A percentile compares a stretch with the other conserved stretches of the same genome.
phyloP scores from a whole-genome alignment of 2,888 invertebrate genomes.

The Orthonevra nobilis region DNA sequence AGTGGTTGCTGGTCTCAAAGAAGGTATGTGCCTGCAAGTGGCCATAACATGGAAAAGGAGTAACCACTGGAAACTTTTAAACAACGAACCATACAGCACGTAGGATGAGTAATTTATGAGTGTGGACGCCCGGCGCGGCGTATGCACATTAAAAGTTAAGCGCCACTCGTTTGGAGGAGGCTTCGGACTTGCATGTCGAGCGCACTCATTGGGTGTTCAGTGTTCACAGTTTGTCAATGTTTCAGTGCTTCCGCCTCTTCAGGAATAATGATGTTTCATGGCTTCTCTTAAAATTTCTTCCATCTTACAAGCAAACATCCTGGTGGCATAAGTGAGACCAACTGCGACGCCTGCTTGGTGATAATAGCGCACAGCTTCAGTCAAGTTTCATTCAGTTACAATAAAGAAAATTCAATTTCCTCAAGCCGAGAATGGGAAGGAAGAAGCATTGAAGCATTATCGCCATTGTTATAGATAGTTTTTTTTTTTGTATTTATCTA shows the following conservation, averaged over 20 bases:
- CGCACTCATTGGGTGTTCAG: slow-evolving; percentile 33
- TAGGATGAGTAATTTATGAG: slow-evolving; percentile 35
- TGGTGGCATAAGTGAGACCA: slow-evolving; percentile 30
- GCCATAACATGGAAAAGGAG: slow-evolving; percentile 52
- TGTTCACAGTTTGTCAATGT: slow-evolving; percentile 36
- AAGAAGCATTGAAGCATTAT: slow-evolving; percentile 39
- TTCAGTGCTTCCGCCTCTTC: slow-evolving; percentile 43
- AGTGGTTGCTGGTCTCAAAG: slow-evolving; percentile 5
- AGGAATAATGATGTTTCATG: slow-evolving; percentile 44
- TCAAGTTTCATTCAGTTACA: slow-evolving; percentile 46
- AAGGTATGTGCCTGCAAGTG: slow-evolving; percentile 43
- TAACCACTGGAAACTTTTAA: slow-evolving; percentile 40
- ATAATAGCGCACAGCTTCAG: slow-evolving; percentile 18
- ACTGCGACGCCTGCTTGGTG: slow-evolving; percentile 16
- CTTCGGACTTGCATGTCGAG: not conserved
- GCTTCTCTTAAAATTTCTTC: slow-evolving; percentile 13
- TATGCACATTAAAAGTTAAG: too few relatives aligned
- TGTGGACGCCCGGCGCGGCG: not conserved
- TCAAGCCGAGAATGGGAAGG: not conserved
- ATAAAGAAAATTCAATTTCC: slow-evolving; percentile 64
- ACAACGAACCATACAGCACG: slow-evolving; percentile 18
- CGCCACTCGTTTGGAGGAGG: slow-evolving; percentile 12
- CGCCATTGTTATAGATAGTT: slow-evolving; percentile 54
- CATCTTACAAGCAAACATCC: slow-evolving; percentile 21
- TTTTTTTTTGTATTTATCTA: slow-evolving; percentile 9